Evolutionary conservation across 2,113 vertebrate genomes (phyloP).

Genomic region (Struthidea cinerea): DNA sequence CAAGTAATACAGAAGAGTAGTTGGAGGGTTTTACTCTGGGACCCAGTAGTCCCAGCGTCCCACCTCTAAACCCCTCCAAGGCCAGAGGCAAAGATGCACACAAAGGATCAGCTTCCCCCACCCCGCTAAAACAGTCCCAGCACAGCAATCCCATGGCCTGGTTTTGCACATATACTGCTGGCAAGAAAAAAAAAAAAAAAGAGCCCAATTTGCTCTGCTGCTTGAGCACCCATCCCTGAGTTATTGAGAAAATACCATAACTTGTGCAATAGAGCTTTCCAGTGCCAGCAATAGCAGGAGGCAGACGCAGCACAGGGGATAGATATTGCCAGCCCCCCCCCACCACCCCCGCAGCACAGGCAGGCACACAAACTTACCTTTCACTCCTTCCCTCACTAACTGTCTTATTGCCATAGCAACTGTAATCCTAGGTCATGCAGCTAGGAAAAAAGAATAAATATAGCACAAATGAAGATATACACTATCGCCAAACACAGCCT

Average conservation of each 20-base stretch:
- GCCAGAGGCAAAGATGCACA: fast-evolving
- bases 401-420: constrained; percentile 64
- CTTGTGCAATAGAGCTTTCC: not conserved
- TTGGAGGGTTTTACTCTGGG: not conserved
- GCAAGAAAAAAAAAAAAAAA: not conserved
- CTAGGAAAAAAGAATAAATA: constrained; percentile 1
- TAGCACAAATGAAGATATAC: constrained; percentile 34
- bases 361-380: constrained; percentile 47
- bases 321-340: not conserved
- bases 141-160: not conserved
- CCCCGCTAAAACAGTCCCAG: not conserved
- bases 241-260: not conserved
- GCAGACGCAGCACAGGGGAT: not conserved
- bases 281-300: not conserved
- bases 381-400: constrained; percentile 43
- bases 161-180: fast-evolving
- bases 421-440: constrained; percentile 57
- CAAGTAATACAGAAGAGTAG: not conserved
- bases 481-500: constrained; percentile 29
- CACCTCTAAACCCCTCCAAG: not conserved
- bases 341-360: not conserved
- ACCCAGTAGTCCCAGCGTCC: not conserved
- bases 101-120: not conserved
- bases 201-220: fast-evolving
- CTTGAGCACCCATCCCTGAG: not conserved